Evolutionary conservation across 2,888 invertebrate genomes (phyloP).

Genomic region (Flexamia atlantica): DNA sequence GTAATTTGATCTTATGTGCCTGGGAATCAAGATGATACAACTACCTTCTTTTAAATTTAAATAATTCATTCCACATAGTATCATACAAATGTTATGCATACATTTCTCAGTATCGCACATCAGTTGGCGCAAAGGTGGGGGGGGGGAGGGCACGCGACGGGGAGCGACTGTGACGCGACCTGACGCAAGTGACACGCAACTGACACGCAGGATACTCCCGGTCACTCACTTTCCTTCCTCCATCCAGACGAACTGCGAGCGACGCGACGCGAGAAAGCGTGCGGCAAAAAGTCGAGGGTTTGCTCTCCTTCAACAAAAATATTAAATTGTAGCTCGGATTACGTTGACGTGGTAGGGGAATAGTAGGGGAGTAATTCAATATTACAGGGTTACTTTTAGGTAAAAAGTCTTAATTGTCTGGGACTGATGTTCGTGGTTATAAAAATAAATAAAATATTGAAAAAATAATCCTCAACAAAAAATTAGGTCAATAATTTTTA

Average conservation of each 20-base stretch:
- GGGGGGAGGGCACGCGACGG: neutral
- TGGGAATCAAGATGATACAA: no score
- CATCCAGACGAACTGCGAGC: neutral
- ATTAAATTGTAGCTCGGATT: neutral
- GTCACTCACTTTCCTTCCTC: slow-evolving; percentile 31
- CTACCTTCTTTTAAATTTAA: no score
- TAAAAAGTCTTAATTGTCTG: no score
- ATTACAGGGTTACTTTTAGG: no score
- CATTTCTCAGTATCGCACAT: neutral
- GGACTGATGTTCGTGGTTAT: no score
- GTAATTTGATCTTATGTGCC: no score
- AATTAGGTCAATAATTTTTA: no score
- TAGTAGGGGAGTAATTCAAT: no score
- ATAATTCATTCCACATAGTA: no score
- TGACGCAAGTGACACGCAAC: slow-evolving; percentile 14
- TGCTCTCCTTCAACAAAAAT: neutral
- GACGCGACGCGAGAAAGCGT: slow-evolving; percentile 20
- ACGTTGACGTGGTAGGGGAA: no score
- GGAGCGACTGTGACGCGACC: slow-evolving; percentile 16
- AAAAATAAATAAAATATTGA: no score
- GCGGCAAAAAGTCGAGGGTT: neutral
- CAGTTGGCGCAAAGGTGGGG: neutral
- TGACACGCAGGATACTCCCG: neutral
- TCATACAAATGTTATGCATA: neutral
- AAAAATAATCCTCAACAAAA: no score